phyloP scores from a whole-genome alignment of 2,888 invertebrate species.

The Arctia plantaginis region DNA sequence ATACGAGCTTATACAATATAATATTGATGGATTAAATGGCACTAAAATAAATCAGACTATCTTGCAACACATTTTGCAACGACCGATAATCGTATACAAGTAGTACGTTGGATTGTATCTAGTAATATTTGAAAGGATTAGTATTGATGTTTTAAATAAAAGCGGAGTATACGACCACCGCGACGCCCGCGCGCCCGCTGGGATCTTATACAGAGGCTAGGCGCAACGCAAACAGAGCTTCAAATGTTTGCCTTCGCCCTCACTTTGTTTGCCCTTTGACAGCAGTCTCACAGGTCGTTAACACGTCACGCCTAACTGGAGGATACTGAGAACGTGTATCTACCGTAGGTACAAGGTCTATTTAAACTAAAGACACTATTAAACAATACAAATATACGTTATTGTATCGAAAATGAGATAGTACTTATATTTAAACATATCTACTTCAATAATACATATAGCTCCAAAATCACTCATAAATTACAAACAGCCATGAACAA shows the following conservation, averaged over 20 bases:
- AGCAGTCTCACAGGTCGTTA: constrained; percentile 86
- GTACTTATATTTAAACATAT: constrained; percentile 12
- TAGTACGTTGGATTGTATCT: constrained; percentile 6
- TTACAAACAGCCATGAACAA: constrained; percentile 53
- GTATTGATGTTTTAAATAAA: constrained; percentile 26
- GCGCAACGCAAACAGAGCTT: constrained; percentile 67
- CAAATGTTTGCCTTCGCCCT: constrained; percentile 69
- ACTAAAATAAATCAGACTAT: constrained; percentile 10
- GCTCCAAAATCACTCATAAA: constrained; percentile 29
- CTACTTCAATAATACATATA: constrained; percentile 14
- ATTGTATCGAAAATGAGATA: constrained; percentile 60
- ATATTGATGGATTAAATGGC: constrained; percentile 5
- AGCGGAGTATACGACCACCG: constrained; percentile 64
- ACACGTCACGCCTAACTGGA: constrained; percentile 79
- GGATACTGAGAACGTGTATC: constrained; percentile 56
- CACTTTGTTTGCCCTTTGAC: constrained; percentile 82
- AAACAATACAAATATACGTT: constrained; percentile 55
- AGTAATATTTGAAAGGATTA: constrained; percentile 27
- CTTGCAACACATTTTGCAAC: constrained; percentile 12
- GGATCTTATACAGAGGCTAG: constrained; percentile 70
- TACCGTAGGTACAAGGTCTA: constrained; percentile 51
- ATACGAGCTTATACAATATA: not conserved
- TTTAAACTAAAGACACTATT: constrained; percentile 71
- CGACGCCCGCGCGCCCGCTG: constrained; percentile 45
- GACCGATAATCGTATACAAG: constrained; percentile 16